These are phyloP conservation scores for Cydia amplana DNA, from an alignment of 1,140 invertebrate genomes.

Conservation along the genomic window DNA sequence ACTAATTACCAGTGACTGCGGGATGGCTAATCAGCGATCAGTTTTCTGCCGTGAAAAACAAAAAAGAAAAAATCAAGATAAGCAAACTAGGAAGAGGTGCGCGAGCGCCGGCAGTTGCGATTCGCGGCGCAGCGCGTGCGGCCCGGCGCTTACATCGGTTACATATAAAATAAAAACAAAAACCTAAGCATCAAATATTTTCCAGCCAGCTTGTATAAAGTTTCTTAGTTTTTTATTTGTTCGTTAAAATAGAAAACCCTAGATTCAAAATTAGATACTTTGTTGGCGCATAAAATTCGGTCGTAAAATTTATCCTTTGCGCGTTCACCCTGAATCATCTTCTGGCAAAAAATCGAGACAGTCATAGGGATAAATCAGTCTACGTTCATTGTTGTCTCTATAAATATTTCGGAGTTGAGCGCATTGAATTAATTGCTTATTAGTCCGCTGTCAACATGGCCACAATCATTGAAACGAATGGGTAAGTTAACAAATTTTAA, in stretches of 20 bases:
- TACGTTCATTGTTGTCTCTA: slow-evolving; percentile 35
- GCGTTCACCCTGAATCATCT: slow-evolving; percentile 34
- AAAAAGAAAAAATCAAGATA: slow-evolving; percentile 46
- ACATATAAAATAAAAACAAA: neutral
- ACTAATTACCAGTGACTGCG: slow-evolving; percentile 42
- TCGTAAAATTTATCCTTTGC: neutral
- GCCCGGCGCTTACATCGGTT: slow-evolving; percentile 46
- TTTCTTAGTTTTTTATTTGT: neutral
- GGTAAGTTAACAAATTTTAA: slow-evolving; percentile 40
- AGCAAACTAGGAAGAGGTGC: slow-evolving; percentile 42
- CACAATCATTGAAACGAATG: slow-evolving; percentile 45
- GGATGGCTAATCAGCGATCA: slow-evolving; percentile 36
- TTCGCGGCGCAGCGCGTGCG: slow-evolving; percentile 40
- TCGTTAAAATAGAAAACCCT: neutral
- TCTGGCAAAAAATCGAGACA: slow-evolving; percentile 44
- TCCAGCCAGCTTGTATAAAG: neutral
- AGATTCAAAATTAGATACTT: slow-evolving; percentile 15
- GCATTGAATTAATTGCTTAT: slow-evolving; percentile 29
- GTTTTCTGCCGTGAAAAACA: slow-evolving; percentile 39
- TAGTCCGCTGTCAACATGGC: slow-evolving; percentile 41
- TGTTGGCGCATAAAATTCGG: neutral
- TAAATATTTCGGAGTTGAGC: slow-evolving; percentile 39
- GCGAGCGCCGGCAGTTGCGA: slow-evolving; percentile 47
- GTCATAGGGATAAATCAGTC: slow-evolving; percentile 40
- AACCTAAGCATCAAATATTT: neutral